Conservation (phyloP, 2,113 vertebrate genomes). For the Cyprinodon variegatus region DNA sequence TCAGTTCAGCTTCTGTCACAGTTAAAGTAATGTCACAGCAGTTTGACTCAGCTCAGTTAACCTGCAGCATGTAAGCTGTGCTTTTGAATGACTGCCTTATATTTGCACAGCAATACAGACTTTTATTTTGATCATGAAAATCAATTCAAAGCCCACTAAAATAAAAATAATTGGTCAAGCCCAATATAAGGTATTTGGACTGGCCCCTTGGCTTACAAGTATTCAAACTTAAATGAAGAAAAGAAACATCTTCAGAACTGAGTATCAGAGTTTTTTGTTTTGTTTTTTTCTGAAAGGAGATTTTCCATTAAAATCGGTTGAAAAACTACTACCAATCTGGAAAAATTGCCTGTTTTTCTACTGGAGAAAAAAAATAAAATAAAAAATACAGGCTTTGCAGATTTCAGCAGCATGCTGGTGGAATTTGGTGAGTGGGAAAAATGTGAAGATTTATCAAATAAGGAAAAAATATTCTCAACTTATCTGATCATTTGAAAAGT, state of each 20-base stretch:
- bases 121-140: neutral
- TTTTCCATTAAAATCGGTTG: neutral
- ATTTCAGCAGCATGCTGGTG: neutral
- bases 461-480: neutral
- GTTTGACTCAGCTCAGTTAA: conserved; percentile 26
- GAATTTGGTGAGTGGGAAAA: neutral
- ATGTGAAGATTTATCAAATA: neutral
- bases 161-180: neutral
- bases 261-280: neutral
- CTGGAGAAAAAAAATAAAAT: neutral
- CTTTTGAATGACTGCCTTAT: neutral
- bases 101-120: neutral
- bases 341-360: conserved; percentile 14
- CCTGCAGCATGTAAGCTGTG: neutral
- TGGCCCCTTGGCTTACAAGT: neutral
- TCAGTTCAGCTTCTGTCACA: conserved; percentile 22
- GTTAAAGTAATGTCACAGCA: conserved; percentile 20
- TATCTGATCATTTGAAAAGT: neutral
- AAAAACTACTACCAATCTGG: conserved; percentile 17
- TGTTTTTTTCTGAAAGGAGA: conserved; percentile 18
- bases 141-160: neutral
- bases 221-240: conserved; percentile 2
- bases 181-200: neutral
- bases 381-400: neutral
- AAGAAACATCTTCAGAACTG: neutral